phyloP scores from a whole-genome alignment of 2,797 vertebrate species.

The Urosaurus nigricauda region DNA sequence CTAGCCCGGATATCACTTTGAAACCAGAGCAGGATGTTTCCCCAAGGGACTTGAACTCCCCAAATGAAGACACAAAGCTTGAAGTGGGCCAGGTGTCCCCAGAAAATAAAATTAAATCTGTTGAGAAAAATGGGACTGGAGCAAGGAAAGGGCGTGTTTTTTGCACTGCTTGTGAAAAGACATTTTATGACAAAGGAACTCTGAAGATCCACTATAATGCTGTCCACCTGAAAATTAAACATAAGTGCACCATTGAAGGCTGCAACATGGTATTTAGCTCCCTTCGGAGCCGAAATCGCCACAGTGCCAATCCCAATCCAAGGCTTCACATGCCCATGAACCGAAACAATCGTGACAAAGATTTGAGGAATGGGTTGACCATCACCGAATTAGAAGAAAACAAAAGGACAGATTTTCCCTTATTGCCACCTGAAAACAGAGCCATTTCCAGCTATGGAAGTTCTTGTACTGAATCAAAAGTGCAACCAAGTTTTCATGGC shows the following conservation, averaged over 20 bases:
- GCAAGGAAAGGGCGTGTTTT: slow-evolving; percentile 94
- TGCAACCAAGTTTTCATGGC: slow-evolving; percentile 83
- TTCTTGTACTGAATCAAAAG: slow-evolving; percentile 84
- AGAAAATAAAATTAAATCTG: slow-evolving; percentile 84
- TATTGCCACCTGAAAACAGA: slow-evolving; percentile 80
- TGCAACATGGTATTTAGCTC: slow-evolving; percentile 99
- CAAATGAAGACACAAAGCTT: slow-evolving; percentile 84
- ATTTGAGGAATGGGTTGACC: slow-evolving; percentile 85
- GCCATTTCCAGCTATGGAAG: slow-evolving; percentile 84
- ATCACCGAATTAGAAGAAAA: slow-evolving; percentile 81
- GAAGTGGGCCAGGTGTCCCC: slow-evolving; percentile 88
- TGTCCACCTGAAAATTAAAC: slow-evolving; percentile 98
- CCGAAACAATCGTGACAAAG: slow-evolving; percentile 95
- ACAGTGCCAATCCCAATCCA: slow-evolving; percentile 98
- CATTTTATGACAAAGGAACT: slow-evolving; percentile 98
- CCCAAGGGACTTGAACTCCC: slow-evolving; percentile 81
- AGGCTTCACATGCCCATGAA: slow-evolving; percentile 99
- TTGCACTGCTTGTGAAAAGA: slow-evolving; percentile 97
- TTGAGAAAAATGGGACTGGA: slow-evolving; percentile 81
- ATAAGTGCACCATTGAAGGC: slow-evolving; percentile 96
- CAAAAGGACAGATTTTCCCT: slow-evolving; percentile 80
- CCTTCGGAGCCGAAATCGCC: slow-evolving; percentile 94
- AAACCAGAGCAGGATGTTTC: slow-evolving; percentile 86
- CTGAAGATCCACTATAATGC: slow-evolving; percentile 99
- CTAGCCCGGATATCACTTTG: slow-evolving; percentile 79